These are phyloP conservation scores for Drosophila prostipennis DNA, from an alignment of 2,888 invertebrate genomes.

Conservation along the genomic window DNA sequence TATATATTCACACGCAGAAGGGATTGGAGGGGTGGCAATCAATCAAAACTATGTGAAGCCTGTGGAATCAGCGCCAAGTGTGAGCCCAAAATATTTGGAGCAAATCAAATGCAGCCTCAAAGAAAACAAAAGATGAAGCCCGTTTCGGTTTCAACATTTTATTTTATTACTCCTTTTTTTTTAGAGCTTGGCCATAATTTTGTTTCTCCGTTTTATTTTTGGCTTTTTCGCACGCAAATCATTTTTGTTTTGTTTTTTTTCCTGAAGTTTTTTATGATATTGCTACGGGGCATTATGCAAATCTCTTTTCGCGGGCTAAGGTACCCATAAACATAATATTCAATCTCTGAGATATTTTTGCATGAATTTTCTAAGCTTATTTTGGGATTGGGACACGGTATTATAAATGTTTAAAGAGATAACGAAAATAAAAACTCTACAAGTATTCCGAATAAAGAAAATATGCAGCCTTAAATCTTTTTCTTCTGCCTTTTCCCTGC, in stretches of 20 bases:
- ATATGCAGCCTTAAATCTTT: not conserved
- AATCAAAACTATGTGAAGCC: constrained; percentile 70
- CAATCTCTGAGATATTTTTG: constrained; percentile 2
- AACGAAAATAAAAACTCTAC: not conserved
- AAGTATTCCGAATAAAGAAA: not conserved
- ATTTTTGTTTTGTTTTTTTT: constrained; percentile 43
- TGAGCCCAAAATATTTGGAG: constrained; percentile 75
- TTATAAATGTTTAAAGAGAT: not conserved
- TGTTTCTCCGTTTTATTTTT: constrained; percentile 24
- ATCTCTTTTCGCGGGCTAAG: constrained; percentile 25
- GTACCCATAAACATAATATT: constrained; percentile 16
- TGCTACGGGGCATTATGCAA: constrained; percentile 65
- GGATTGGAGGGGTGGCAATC: constrained; percentile 61
- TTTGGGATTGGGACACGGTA: not conserved
- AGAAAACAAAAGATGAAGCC: constrained; percentile 30
- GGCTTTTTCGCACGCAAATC: constrained; percentile 72
- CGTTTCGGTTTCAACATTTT: constrained; percentile 24
- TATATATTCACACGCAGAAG: constrained; percentile 73
- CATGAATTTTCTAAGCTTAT: not conserved
- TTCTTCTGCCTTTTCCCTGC: not conserved
- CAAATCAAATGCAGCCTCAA: constrained; percentile 71
- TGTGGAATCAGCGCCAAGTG: constrained; percentile 65
- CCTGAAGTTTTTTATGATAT: constrained; percentile 21
- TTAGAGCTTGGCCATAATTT: constrained; percentile 21
- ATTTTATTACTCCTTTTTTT: constrained; percentile 25